Percentiles rank a stretch among this genome's conserved stretches.
Evolutionary conservation across 1,140 invertebrate species (phyloP).

Genomic region (Pachypeltis micranthus): DNA sequence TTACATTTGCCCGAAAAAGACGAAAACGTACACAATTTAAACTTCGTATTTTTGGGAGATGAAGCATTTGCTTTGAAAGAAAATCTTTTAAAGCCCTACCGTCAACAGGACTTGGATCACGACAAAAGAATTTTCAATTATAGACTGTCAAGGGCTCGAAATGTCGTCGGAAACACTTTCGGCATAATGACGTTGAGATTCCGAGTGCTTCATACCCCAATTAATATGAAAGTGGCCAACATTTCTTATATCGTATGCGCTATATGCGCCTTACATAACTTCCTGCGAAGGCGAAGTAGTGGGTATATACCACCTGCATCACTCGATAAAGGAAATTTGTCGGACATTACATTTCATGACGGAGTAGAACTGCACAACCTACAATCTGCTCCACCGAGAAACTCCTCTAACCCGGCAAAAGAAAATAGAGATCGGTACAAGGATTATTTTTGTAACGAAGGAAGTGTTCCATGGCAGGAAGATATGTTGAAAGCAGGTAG

Average conservation of each 20-base stretch:
- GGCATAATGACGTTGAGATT: conserved; percentile 10
- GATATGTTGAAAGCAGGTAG: neutral
- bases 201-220: conserved; percentile 6
- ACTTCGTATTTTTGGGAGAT: conserved; percentile 37
- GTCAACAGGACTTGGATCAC: conserved; percentile 24
- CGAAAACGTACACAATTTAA: neutral
- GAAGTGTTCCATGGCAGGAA: neutral
- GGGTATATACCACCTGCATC: neutral
- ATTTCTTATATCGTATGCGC: neutral
- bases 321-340: neutral
- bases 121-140: conserved; percentile 34
- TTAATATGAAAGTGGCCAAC: neutral
- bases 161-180: conserved; percentile 24
- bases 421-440: neutral
- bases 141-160: conserved; percentile 21
- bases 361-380: neutral
- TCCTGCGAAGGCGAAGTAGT: neutral
- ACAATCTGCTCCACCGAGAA: neutral
- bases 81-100: conserved; percentile 38
- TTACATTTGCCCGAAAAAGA: neutral
- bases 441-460: neutral
- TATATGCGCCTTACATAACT: neutral
- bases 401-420: neutral
- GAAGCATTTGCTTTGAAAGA: conserved; percentile 37
- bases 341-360: neutral